Percentiles rank a stretch among this genome's conserved stretches.
phyloP scores from a whole-genome alignment of 2,888 invertebrate species.

The Catocala nupta region DNA sequence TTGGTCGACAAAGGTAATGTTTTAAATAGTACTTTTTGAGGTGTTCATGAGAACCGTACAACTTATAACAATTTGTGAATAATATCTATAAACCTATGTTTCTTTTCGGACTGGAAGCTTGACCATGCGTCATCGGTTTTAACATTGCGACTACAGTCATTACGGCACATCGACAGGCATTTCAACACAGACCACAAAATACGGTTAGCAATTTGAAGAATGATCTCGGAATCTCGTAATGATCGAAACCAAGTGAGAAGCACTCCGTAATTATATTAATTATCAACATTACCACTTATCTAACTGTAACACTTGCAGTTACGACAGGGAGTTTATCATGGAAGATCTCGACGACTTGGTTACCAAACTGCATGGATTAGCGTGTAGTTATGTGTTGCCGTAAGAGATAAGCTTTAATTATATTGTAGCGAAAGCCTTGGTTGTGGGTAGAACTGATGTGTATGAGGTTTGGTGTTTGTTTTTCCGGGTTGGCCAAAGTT shows the following conservation, averaged over 20 bases:
- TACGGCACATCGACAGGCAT: neutral
- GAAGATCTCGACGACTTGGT: neutral
- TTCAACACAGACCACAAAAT: neutral
- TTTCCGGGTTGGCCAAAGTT: too few species aligned
- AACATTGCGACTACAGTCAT: too few species aligned
- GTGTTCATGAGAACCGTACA: too few species aligned
- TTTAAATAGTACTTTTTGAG: too few species aligned
- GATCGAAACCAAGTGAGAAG: slow-evolving; percentile 12
- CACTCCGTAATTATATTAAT: slow-evolving; percentile 9
- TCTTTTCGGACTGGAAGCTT: too few species aligned
- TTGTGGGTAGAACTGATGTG: too few species aligned
- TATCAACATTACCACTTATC: slow-evolving; percentile 8
- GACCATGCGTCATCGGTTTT: too few species aligned
- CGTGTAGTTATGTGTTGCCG: neutral
- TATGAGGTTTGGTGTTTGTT: too few species aligned
- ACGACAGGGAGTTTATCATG: neutral
- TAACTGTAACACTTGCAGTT: slow-evolving; percentile 6
- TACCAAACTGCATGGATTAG: neutral
- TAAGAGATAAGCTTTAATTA: neutral
- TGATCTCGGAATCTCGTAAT: slow-evolving; percentile 19
- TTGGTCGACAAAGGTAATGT: too few species aligned
- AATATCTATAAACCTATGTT: too few species aligned
- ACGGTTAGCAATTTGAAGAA: slow-evolving; percentile 15
- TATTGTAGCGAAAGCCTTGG: too few species aligned
- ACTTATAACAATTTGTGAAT: too few species aligned